A percentile compares a stretch with the other conserved stretches of the same genome.
These are phyloP conservation scores for Galerucella nymphaeae DNA, from an alignment of 2,888 invertebrate species.

Conservation along the genomic window DNA sequence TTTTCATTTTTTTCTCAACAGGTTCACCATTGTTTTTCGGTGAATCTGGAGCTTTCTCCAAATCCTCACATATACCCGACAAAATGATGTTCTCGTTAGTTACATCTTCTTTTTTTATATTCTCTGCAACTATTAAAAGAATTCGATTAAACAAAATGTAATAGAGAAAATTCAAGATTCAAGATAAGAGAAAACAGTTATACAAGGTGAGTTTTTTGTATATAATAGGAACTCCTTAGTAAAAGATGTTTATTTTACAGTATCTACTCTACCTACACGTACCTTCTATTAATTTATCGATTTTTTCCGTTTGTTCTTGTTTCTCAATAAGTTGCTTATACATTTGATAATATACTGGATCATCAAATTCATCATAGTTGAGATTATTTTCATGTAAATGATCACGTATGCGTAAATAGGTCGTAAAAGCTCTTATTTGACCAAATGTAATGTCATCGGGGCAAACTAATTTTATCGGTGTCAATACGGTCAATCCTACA, in stretches of 20 bases:
- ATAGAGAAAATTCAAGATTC: background rate
- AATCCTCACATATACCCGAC: background rate
- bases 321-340: conserved; percentile 14
- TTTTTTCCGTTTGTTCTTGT: background rate
- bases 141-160: background rate
- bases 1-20: conserved; percentile 9
- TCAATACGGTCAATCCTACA: conserved; percentile 37
- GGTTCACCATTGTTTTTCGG: background rate
- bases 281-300: conserved; percentile 4
- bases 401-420: conserved; percentile 56
- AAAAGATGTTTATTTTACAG: too few relatives aligned
- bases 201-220: too few relatives aligned
- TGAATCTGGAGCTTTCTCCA: background rate
- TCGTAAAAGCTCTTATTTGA: conserved; percentile 56
- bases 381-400: conserved; percentile 54
- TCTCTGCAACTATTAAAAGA: background rate
- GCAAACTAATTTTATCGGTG: conserved; percentile 58
- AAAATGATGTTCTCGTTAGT: background rate
- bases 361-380: conserved; percentile 58
- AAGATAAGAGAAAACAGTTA: background rate
- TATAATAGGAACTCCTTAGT: too few relatives aligned
- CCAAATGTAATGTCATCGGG: conserved; percentile 56
- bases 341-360: conserved; percentile 38
- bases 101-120: background rate
- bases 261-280: background rate